A percentile compares a stretch with the other conserved stretches of the same genome.
Evolutionary conservation across 2,797 vertebrate species (phyloP).

Genomic region (Cossypha polioptera): DNA sequence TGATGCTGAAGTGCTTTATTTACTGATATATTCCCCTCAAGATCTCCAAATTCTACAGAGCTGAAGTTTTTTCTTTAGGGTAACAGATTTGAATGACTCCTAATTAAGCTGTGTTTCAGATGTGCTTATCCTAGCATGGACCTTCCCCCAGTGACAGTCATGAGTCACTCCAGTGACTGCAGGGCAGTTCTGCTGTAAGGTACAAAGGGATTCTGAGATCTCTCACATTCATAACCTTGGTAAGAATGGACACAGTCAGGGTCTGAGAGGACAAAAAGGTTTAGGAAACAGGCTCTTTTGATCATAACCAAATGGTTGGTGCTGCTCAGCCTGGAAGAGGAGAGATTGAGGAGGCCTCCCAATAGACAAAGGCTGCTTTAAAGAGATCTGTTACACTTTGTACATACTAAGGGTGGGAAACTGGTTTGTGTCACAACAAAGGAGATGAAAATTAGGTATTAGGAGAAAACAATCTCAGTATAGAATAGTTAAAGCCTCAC

Average conservation of each 20-base stretch:
- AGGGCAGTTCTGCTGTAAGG: background rate
- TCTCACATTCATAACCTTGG: background rate
- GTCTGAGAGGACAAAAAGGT: background rate
- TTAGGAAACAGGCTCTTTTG: background rate
- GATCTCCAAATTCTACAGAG: background rate
- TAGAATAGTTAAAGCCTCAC: background rate
- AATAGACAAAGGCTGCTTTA: background rate
- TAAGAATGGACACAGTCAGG: background rate
- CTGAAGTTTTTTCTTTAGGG: background rate
- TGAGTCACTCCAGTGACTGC: fast-evolving
- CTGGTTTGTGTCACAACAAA: fast-evolving
- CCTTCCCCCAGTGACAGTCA: fast-evolving
- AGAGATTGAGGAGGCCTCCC: background rate
- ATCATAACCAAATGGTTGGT: background rate
- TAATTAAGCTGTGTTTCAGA: background rate
- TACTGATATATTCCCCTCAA: background rate
- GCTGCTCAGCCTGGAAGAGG: background rate
- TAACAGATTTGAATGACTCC: background rate
- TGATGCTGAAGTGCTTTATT: background rate
- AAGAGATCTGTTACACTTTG: background rate
- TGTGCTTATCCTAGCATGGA: background rate
- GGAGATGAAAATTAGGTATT: background rate
- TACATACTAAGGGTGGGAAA: background rate
- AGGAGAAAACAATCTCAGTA: background rate
- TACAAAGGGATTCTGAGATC: background rate